These are phyloP conservation scores for Anastatus disparis DNA, from an alignment of 1,140 invertebrate genomes.

Conservation along the genomic window DNA sequence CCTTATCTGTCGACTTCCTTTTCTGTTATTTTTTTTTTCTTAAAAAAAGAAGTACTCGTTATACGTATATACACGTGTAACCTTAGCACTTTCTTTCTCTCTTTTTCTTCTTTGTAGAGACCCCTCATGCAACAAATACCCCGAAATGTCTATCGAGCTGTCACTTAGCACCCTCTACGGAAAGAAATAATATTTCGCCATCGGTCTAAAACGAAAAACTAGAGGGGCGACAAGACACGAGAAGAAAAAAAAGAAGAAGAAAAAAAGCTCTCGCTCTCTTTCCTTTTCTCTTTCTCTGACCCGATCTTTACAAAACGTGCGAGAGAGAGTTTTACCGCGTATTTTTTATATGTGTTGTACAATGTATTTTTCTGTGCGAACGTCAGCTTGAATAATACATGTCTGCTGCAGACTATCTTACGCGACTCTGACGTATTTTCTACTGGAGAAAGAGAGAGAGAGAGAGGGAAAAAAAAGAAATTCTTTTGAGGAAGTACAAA, in stretches of 20 bases:
- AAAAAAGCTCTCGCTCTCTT: neutral
- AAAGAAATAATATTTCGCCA: slow-evolving; percentile 54
- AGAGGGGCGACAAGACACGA: neutral
- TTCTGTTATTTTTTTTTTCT: too few species aligned
- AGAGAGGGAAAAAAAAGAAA: too few species aligned
- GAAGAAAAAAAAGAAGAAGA: neutral
- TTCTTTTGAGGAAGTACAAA: too few species aligned
- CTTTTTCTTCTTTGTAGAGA: too few species aligned
- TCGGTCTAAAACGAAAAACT: slow-evolving; percentile 41
- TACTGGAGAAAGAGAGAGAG: too few species aligned
- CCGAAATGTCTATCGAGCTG: slow-evolving; percentile 52
- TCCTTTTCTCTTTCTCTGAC: slow-evolving; percentile 41
- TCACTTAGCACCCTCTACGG: slow-evolving; percentile 58
- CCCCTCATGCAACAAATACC: slow-evolving; percentile 44
- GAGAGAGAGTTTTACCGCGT: too few species aligned
- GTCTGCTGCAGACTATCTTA: slow-evolving; percentile 53
- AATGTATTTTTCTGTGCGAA: slow-evolving; percentile 47
- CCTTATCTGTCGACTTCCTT: too few species aligned
- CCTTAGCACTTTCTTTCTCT: too few species aligned
- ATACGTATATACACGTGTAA: too few species aligned
- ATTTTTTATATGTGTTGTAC: too few species aligned
- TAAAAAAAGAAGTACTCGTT: too few species aligned
- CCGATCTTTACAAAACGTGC: slow-evolving; percentile 50
- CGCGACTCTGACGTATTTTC: too few species aligned
- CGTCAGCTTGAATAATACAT: slow-evolving; percentile 64